A percentile compares a stretch with the other conserved stretches of the same genome.
Evolutionary conservation across 2,888 invertebrate genomes (phyloP).

Genomic region (Pseudococcus viburni): DNA sequence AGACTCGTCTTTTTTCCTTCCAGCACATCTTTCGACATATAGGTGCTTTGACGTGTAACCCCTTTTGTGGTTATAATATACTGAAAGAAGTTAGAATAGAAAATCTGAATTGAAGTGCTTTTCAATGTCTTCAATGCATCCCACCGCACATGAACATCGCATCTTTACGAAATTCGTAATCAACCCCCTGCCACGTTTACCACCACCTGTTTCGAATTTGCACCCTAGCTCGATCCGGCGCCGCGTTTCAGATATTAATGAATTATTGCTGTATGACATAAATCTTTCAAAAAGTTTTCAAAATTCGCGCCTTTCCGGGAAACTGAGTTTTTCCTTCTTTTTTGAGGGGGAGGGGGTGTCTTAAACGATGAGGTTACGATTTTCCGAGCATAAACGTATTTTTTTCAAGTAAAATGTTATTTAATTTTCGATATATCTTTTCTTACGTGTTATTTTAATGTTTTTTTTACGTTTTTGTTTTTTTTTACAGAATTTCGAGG

Average conservation of each 20-base stretch:
- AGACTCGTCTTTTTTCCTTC: constrained; percentile 12
- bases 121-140: constrained; percentile 48
- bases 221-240: constrained; percentile 1
- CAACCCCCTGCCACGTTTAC: constrained; percentile 23
- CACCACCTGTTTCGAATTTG: constrained; percentile 42
- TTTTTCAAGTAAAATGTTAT: neutral
- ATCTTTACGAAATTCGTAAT: constrained; percentile 42
- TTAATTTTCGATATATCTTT: constrained; percentile 1
- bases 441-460: neutral
- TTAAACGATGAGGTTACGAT: neutral
- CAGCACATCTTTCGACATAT: neutral
- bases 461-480: neutral
- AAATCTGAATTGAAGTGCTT: constrained; percentile 56
- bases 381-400: neutral
- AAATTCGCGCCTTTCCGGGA: neutral
- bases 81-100: neutral
- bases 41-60: constrained; percentile 2
- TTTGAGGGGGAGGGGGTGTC: neutral
- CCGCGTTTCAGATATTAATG: constrained; percentile 9
- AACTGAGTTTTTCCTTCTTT: neutral
- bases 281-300: constrained; percentile 17
- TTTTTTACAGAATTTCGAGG: neutral
- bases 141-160: constrained; percentile 28
- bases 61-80: constrained; percentile 40
- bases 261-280: constrained; percentile 18